Conservation (phyloP, 2,797 vertebrate genomes). For the Microctenopoma stevenorrisi region DNA sequence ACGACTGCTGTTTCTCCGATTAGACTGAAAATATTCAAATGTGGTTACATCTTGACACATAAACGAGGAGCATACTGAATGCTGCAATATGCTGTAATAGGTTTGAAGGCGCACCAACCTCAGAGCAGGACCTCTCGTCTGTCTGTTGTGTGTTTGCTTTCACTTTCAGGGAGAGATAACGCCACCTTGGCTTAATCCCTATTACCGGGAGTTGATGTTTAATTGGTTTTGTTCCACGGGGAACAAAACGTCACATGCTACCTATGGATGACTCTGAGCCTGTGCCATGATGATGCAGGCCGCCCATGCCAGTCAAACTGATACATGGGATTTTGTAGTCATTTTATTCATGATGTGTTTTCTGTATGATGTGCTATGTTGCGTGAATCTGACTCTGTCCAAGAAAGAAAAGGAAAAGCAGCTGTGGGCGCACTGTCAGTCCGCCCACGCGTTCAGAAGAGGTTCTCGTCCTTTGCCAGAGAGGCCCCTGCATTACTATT, state of each 20-base stretch:
- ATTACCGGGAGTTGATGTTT: conserved; percentile 41
- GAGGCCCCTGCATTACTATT: conserved; percentile 14
- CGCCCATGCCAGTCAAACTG: not conserved
- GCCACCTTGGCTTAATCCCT: conserved; percentile 37
- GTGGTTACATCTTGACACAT: conserved; percentile 49
- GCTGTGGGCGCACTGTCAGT: not conserved
- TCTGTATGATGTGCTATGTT: not conserved
- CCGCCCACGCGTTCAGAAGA: not conserved
- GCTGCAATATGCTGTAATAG: conserved; percentile 59
- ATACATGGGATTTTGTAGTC: too few species aligned
- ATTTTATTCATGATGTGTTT: not conserved
- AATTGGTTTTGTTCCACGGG: conserved; percentile 52
- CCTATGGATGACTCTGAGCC: not conserved
- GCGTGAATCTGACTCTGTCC: not conserved
- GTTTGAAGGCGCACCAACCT: conserved; percentile 22
- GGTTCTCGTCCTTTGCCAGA: not conserved
- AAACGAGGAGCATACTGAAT: conserved; percentile 24
- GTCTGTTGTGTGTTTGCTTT: conserved; percentile 27
- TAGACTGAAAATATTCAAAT: conserved; percentile 49
- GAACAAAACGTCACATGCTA: conserved; percentile 29
- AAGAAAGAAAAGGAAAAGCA: not conserved
- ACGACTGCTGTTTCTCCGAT: conserved; percentile 29
- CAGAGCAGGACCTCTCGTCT: conserved; percentile 21
- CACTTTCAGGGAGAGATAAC: conserved; percentile 33
- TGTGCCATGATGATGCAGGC: not conserved